These are phyloP conservation scores for Porites rus DNA, from an alignment of 92 coral and sea anemone genomes.

Conservation along the genomic window DNA sequence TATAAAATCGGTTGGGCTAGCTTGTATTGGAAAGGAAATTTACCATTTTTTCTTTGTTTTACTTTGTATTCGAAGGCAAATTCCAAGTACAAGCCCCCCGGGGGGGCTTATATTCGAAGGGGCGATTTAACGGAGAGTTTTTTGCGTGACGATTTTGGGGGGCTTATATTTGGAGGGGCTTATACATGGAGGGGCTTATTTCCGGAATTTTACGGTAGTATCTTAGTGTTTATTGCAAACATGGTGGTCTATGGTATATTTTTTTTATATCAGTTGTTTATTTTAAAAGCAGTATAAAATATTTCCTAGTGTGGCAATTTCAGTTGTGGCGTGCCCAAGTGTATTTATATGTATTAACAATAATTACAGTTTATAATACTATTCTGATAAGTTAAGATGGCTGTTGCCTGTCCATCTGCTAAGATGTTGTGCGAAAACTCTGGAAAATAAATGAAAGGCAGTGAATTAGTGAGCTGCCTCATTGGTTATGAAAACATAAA, in stretches of 20 bases:
- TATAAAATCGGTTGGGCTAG: no score
- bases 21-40: no score
- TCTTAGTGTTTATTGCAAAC: not conserved
- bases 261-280: not conserved
- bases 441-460: slow-evolving; percentile 23
- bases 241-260: not conserved
- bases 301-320: not conserved
- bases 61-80: no score
- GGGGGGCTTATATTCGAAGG: no score
- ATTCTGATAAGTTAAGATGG: slow-evolving; percentile 49
- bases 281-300: not conserved
- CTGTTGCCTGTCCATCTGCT: slow-evolving; percentile 65
- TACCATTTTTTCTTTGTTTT: no score
- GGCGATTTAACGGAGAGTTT: no score
- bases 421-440: slow-evolving; percentile 75
- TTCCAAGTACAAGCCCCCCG: no score
- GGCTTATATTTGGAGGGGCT: no score
- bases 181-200: no score
- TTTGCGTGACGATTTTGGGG: no score
- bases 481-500: not conserved
- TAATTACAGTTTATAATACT: not conserved
- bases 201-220: no score
- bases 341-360: slow-evolving; percentile 8
- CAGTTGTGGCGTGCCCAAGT: not conserved
- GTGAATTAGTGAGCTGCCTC: no score